Base-by-base conservation (phyloP, 1,140 invertebrate genomes). In the Rhynchophorus ferrugineus region DNA sequence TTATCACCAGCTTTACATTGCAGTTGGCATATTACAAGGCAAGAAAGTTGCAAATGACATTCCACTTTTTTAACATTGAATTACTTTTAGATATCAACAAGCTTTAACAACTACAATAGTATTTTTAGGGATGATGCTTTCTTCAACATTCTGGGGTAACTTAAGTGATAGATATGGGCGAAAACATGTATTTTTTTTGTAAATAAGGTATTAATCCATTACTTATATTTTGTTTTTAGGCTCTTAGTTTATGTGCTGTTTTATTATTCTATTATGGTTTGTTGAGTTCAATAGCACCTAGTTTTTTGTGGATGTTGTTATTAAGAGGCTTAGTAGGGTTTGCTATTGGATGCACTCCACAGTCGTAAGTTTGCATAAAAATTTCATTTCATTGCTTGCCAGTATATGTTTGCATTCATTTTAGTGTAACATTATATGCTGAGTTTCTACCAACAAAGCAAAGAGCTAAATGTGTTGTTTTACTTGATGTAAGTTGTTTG, bases 71-170 rank as follows among this genome's bases (percentile, higher is more conserved):
- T n/a, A 20, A 14, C 14, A 18, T 36, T 22, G 34, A 42, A n/a
- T 58, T 56, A 58, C 67, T 78, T 78, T 52, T 66, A 92, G 89
- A 63, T 79, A 81, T 59, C 78, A 81, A 61, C 78, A 81, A 71
- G 79, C 79, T 33, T 61, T 81, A 16, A 80, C 78, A 20, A 82
- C 79, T 44, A 81, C 79, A n/a, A 78, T 92, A 54, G 92, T 96
- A 2, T 95, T 95, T 72, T 71, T 89, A 66, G 93, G 94, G 46
- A 98, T 97, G 94, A 95, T 98, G 91, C 69, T 95, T 14, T 94
- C 91, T 66, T 92, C 91, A 9, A 89, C 90, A 56, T 89, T 96
- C 71, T 98, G 94, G 94, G 92, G 90, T 9, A 91, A 90, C 69
- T 76, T 97, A 22, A 95, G 90, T 75, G 93, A 97, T 67, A 81